Evolutionary conservation across 2,888 invertebrate genomes (phyloP), one percentile per base, ranked within the genome.

Genomic region (Crossocerus cetratus): DNA sequence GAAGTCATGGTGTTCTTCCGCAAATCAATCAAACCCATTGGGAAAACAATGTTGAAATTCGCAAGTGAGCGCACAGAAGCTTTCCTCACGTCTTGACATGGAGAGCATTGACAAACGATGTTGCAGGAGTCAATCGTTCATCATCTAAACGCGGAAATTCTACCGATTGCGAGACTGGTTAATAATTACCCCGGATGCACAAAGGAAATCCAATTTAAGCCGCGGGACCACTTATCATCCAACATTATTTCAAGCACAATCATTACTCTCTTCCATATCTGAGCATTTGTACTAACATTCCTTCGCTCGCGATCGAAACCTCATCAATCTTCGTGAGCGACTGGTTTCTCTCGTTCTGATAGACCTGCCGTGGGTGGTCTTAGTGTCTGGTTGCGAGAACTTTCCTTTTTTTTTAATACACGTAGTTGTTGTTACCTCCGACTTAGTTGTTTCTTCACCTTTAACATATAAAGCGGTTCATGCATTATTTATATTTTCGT

Each of bases 281-380:
- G 44, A 43, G 69, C 55, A 63, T 58, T 32, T 20, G 58, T 53
- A n/a, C 49, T 5, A 42, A 16, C 43, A 55, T n/a, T 13, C 53
- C 20, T 44, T 55, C 16, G 4, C 11, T 42, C 20, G 20, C 60
- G 76, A 78, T 81, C 72, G 82, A 75, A 74, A 77, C 75, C 81
- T 81, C 80, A 81, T 83, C 78, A 83, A 84, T 83, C 81, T 82
- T 72, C 58, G 11, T 4, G 3, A 16, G 13, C 14, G 16, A 49
- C 16, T 16, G 3, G 5, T 16, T 58, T 60, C 55, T 56, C 32
- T 65, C 54, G 71, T 53, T 57, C 53, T 63, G 55, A 64, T 69
- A 64, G 43, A 45, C 53, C 65, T 45, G 8, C 43, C 61, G 56
- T 59, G 49, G 62, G 53, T 43, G 54, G 44, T 44, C 57, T 59